phyloP scores from a whole-genome alignment of 1,140 invertebrate genomes.

The Ceratosolen solmsi region DNA sequence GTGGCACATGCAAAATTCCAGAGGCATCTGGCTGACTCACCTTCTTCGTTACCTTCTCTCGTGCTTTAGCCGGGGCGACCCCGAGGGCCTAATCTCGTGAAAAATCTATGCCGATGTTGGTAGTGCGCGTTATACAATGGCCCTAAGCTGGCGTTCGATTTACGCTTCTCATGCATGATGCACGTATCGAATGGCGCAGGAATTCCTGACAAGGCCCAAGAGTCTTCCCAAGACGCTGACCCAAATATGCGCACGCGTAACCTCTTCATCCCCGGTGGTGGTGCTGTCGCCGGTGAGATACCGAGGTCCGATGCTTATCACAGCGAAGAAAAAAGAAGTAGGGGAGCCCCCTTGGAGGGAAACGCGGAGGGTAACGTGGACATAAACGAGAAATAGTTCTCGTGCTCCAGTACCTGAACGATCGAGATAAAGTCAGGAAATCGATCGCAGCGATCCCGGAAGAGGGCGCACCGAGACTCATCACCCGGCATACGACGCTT shows the following conservation, averaged over 20 bases:
- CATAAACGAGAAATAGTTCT: constrained; percentile 14
- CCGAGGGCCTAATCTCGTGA: background rate
- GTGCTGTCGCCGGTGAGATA: background rate
- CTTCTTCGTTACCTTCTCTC: too few relatives aligned
- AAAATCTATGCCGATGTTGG: background rate
- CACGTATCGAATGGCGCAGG: background rate
- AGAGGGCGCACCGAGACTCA: background rate
- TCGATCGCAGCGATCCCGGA: constrained; percentile 21
- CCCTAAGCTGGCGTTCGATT: background rate
- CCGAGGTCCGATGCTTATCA: background rate
- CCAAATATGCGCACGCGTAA: constrained; percentile 9
- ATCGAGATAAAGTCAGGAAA: constrained; percentile 49
- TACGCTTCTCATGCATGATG: background rate
- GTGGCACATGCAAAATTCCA: too few relatives aligned
- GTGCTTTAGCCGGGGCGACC: too few relatives aligned
- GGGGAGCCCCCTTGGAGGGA: background rate
- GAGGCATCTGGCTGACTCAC: too few relatives aligned
- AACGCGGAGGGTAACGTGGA: too few relatives aligned
- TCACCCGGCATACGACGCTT: background rate
- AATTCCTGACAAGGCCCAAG: background rate
- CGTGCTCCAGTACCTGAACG: constrained; percentile 16
- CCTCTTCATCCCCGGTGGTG: background rate
- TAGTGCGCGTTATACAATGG: background rate
- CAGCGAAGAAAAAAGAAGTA: background rate
- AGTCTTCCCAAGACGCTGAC: background rate